Conservation (phyloP, 2,797 vertebrate species). For the Anguilla pacifica region DNA sequence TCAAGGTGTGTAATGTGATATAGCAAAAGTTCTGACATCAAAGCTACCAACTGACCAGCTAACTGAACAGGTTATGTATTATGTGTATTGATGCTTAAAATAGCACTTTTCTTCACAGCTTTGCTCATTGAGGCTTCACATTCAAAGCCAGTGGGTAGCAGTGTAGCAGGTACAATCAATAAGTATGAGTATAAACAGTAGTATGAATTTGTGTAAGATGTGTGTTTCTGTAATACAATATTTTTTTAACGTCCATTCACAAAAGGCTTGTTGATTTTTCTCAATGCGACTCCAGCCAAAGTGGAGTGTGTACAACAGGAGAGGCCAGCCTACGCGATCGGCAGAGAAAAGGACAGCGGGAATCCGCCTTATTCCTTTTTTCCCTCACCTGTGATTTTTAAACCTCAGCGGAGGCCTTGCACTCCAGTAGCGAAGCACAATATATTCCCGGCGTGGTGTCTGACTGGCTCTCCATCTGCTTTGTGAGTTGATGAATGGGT, state of each 20-base stretch:
- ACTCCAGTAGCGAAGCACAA: background rate
- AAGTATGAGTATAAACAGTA: background rate
- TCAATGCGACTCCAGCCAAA: background rate
- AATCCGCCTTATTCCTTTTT: background rate
- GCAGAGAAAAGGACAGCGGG: background rate
- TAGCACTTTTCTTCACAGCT: background rate
- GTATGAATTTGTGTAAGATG: background rate
- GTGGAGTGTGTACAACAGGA: background rate
- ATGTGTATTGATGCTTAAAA: background rate
- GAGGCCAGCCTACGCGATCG: background rate
- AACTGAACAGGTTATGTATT: background rate
- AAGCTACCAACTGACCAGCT: background rate
- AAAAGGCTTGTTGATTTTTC: background rate
- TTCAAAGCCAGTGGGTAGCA: background rate
- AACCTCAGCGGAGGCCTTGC: background rate
- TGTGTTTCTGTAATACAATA: background rate
- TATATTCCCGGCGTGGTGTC: background rate
- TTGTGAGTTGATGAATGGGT: constrained; percentile 7
- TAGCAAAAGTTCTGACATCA: background rate
- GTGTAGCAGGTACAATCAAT: background rate
- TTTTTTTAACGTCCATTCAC: background rate
- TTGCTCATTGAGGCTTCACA: background rate
- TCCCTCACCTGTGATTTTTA: background rate
- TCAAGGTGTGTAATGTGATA: background rate
- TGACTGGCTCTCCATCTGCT: background rate